phyloP scores from a whole-genome alignment of 2,113 vertebrate species.

The Ptychochromis oligacanthus region DNA sequence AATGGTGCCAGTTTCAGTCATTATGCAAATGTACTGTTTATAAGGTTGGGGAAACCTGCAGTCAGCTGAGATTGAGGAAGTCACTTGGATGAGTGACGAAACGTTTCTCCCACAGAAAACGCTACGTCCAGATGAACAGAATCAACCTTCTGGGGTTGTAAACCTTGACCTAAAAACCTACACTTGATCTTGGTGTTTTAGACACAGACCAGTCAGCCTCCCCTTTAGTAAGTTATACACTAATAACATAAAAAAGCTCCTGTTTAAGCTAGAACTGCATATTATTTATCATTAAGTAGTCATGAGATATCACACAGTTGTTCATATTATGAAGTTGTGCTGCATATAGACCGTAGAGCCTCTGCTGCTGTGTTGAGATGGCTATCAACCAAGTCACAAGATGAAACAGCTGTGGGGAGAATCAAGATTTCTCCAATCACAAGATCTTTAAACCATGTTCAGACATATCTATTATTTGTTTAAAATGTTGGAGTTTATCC shows the following conservation, averaged over 20 bases:
- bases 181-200: background rate
- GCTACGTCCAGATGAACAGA: too few relatives aligned
- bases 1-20: too few relatives aligned
- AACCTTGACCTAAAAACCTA: background rate
- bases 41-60: too few relatives aligned
- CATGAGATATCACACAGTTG: conserved; percentile 27
- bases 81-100: too few relatives aligned
- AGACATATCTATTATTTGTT: background rate
- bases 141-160: too few relatives aligned
- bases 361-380: conserved; percentile 1
- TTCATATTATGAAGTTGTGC: conserved; percentile 35
- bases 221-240: background rate
- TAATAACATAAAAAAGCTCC: background rate
- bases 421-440: conserved; percentile 29
- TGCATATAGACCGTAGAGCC: background rate
- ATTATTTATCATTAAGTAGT: conserved; percentile 8
- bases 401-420: conserved; percentile 26
- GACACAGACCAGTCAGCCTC: background rate
- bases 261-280: background rate
- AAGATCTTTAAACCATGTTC: conserved; percentile 7
- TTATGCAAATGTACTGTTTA: too few relatives aligned
- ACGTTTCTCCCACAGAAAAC: too few relatives aligned
- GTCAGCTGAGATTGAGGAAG: too few relatives aligned
- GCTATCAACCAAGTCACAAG: conserved; percentile 53
- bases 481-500: background rate